These are phyloP conservation scores for Sitobion miscanthi DNA, from an alignment of 1,140 invertebrate species.

Conservation along the genomic window DNA sequence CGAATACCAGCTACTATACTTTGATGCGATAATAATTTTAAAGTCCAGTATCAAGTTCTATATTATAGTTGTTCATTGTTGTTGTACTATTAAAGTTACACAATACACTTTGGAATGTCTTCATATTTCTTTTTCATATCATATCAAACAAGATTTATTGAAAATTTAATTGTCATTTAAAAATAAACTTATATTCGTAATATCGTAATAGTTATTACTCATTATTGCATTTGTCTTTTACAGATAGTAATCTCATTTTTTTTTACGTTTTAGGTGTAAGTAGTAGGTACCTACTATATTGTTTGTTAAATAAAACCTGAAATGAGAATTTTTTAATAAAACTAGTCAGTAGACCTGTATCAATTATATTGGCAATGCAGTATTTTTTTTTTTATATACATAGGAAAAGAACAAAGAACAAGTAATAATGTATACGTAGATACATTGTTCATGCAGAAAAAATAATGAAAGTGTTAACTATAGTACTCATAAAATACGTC, in stretches of 20 bases:
- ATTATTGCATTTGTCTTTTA: neutral
- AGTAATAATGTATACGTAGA: neutral
- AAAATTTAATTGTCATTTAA: neutral
- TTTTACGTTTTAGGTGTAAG: neutral
- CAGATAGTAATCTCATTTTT: neutral
- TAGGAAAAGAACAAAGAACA: neutral
- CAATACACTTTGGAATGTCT: neutral
- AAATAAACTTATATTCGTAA: neutral
- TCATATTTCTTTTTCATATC: neutral
- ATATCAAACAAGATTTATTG: neutral
- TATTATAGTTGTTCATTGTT: neutral
- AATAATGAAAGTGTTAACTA: conserved; percentile 33
- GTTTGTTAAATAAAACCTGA: conserved; percentile 12
- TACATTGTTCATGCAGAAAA: neutral
- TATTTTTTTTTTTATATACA: neutral
- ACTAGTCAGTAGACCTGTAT: conserved; percentile 1
- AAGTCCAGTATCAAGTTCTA: neutral
- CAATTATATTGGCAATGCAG: neutral
- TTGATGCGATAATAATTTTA: neutral
- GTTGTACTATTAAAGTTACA: neutral
- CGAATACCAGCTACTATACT: neutral
- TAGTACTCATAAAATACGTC: neutral
- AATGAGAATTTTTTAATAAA: conserved; percentile 28
- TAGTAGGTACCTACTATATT: neutral
- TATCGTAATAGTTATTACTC: neutral